Evolutionary conservation across 2,113 vertebrate species (phyloP).

Genomic region (Caretta caretta): DNA sequence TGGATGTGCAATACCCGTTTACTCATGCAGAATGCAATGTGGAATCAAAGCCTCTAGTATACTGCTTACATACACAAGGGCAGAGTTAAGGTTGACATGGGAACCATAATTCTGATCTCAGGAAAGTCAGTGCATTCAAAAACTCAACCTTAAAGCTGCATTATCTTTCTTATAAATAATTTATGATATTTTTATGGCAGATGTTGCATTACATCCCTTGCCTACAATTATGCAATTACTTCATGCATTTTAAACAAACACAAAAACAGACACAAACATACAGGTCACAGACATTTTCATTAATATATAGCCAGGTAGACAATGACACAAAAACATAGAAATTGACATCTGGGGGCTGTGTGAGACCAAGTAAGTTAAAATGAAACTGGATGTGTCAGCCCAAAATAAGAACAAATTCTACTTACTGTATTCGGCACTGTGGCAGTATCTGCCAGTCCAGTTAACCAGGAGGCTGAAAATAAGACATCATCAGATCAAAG

Average conservation of each 20-base stretch:
- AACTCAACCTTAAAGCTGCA: neutral
- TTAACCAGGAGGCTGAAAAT: neutral
- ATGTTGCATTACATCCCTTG: neutral
- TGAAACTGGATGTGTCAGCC: neutral
- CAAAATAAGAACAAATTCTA: neutral
- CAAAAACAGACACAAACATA: neutral
- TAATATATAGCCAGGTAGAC: neutral
- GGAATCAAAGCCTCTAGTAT: neutral
- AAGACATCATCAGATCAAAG: slow-evolving; percentile 1
- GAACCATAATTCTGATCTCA: neutral
- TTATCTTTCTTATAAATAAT: neutral
- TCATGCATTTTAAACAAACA: neutral
- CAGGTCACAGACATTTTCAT: neutral
- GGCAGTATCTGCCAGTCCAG: accelerated
- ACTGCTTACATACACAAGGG: neutral
- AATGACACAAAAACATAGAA: neutral
- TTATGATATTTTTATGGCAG: neutral
- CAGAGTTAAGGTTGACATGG: neutral
- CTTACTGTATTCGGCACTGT: neutral
- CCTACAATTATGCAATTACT: neutral
- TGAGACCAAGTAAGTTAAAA: neutral
- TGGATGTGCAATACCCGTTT: neutral
- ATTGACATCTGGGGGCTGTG: neutral
- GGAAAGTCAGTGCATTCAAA: neutral
- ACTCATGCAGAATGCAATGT: neutral